A percentile compares a stretch with the other conserved stretches of the same genome.
phyloP scores from a whole-genome alignment of 2,888 invertebrate genomes.

The Perizoma affinitatum region DNA sequence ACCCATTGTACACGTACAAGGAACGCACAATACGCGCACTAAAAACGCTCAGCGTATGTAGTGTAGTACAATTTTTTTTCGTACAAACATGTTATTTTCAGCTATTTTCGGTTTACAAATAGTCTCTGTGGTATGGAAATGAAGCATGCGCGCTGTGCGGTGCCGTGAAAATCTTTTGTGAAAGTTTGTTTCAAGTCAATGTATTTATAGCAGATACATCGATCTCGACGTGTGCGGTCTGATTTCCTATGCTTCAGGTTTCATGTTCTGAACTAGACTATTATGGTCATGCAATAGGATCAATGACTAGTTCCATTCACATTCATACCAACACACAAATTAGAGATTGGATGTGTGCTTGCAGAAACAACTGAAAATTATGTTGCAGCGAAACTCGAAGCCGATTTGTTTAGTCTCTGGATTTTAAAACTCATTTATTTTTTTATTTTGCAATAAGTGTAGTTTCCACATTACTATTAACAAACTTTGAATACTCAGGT shows the following conservation, averaged over 20 bases:
- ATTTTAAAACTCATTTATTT: too few relatives aligned
- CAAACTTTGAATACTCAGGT: too few relatives aligned
- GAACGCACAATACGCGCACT: too few relatives aligned
- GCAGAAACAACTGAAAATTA: too few relatives aligned
- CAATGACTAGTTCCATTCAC: too few relatives aligned
- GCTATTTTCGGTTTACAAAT: constrained; percentile 76
- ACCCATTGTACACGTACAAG: too few relatives aligned
- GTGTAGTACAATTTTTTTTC: constrained; percentile 20
- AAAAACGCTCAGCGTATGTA: background rate
- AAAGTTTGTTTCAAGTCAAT: constrained; percentile 60
- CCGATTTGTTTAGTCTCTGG: too few relatives aligned
- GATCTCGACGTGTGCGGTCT: constrained; percentile 56
- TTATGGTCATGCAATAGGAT: background rate
- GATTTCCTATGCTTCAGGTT: constrained; percentile 42
- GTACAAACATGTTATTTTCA: constrained; percentile 70
- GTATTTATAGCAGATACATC: constrained; percentile 59
- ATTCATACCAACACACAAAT: too few relatives aligned
- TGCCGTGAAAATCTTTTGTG: constrained; percentile 71
- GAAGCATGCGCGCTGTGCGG: constrained; percentile 45
- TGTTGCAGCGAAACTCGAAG: too few relatives aligned
- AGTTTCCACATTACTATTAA: too few relatives aligned
- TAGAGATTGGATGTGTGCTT: too few relatives aligned
- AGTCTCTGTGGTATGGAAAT: constrained; percentile 53
- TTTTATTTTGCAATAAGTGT: too few relatives aligned
- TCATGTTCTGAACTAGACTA: background rate